These are phyloP conservation scores for Pseudomyrmex pallidus DNA, from an alignment of 1,140 invertebrate species.

Conservation along the genomic window DNA sequence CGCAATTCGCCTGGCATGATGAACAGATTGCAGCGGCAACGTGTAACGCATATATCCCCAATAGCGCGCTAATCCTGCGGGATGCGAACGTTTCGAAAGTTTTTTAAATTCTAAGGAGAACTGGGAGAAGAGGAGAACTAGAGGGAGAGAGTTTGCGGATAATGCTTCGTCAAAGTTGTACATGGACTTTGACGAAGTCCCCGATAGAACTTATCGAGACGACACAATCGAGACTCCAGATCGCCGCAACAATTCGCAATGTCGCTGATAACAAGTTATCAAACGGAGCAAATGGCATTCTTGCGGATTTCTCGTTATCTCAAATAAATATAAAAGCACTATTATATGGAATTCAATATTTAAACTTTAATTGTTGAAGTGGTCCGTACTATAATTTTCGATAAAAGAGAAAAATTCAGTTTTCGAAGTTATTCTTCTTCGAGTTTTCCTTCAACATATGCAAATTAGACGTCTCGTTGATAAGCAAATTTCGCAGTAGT, in stretches of 20 bases:
- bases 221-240: constrained; percentile 11
- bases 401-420: background rate
- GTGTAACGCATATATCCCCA: background rate
- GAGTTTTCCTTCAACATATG: background rate
- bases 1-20: constrained; percentile 28
- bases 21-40: constrained; percentile 38
- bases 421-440: background rate
- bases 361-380: too few relatives aligned
- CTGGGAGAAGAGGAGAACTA: background rate
- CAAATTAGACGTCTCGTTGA: constrained; percentile 14
- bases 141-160: background rate
- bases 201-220: constrained; percentile 33
- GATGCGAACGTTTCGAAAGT: constrained; percentile 20
- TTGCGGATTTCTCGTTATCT: background rate
- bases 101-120: constrained; percentile 43
- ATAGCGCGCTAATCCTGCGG: constrained; percentile 30
- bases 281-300: background rate
- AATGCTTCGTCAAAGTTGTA: constrained; percentile 26
- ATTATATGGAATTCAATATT: too few relatives aligned
- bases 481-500: constrained; percentile 1
- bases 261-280: background rate
- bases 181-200: constrained; percentile 21
- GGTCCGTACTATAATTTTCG: background rate
- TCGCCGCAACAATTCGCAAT: background rate
- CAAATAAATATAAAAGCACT: too few relatives aligned